Evolutionary conservation across 2,113 vertebrate species (phyloP), one percentile per base, ranked within the genome.

Genomic region (Actenoides hombroni): DNA sequence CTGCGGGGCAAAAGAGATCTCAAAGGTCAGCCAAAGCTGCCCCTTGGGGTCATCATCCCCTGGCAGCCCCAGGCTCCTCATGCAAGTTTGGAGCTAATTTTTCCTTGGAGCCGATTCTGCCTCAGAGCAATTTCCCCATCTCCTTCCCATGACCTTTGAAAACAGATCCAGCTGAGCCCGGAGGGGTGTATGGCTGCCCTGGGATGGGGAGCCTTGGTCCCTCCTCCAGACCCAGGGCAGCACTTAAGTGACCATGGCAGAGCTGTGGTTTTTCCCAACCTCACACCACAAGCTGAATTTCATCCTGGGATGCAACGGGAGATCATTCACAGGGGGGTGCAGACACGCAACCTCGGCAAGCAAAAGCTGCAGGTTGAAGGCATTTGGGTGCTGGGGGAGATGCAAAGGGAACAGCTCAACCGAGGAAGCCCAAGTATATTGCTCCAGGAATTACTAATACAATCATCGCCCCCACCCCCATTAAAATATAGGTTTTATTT

Each of bases 401-500:
- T 33, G 51, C 29, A 24, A 29, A 37, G 28, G 57, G n/a, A 60
- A 11, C 0, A 0, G 29, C 15, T 84, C 19, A 49, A 0, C 25
- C 16, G 3, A 5, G 48, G 57, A 33, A 44, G 10, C 10, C 24
- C 2, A 25, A 5, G 5, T 11, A 9, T 3, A 0, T 26, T 8
- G 25, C 65, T 53, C 46, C 17, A 31, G 21, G 28, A 64, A 64
- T 15, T 42, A 79, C 17, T 28, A 57, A 26, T 6, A 29, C 3
- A 16, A 42, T 3, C 0, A 1, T 16, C 60, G 63, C 28, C 23
- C 0, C 17, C 12, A 11, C 24, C 23, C 0, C 17, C 12, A 11
- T 25, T 61, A 57, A 77, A 68, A 83, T 39, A 13, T 0, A 1
- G 2, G 5, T 1, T 89, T 76, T 68, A 8, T 31, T 71, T 25